These are phyloP conservation scores for Shargacucullia verbasci DNA, from an alignment of 2,888 invertebrate genomes.

Conservation along the genomic window DNA sequence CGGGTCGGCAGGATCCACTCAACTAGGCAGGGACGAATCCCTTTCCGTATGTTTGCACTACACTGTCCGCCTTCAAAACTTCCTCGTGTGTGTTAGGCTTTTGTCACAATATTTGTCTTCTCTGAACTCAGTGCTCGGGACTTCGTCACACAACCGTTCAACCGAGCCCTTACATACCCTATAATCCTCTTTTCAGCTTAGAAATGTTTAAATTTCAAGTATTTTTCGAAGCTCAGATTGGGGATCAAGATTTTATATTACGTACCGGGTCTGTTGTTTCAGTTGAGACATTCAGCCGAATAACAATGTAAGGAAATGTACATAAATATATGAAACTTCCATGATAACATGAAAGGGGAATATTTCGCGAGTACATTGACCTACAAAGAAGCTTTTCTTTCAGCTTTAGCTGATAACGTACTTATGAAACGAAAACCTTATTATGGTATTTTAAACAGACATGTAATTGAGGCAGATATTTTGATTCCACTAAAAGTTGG, in stretches of 20 bases:
- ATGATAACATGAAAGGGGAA: constrained; percentile 16
- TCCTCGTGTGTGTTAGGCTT: constrained; percentile 73
- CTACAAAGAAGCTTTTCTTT: constrained; percentile 21
- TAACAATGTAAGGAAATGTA: constrained; percentile 1
- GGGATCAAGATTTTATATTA: constrained; percentile 33
- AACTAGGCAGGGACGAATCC: constrained; percentile 52
- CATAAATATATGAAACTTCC: neutral
- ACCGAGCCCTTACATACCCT: constrained; percentile 58
- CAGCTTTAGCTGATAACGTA: constrained; percentile 11
- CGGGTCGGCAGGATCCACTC: constrained; percentile 20
- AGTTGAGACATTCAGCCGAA: constrained; percentile 10
- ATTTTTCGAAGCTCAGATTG: constrained; percentile 49
- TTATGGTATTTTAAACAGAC: constrained; percentile 8
- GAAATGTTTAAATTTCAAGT: constrained; percentile 62
- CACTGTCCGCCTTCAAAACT: constrained; percentile 69
- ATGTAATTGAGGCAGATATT: constrained; percentile 14
- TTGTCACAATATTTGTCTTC: constrained; percentile 82
- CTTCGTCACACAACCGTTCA: constrained; percentile 64
- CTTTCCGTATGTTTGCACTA: constrained; percentile 65
- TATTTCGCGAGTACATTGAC: constrained; percentile 7
- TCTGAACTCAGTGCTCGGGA: constrained; percentile 68
- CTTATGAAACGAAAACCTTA: constrained; percentile 9
- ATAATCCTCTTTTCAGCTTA: constrained; percentile 67
- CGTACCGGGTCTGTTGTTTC: constrained; percentile 14
- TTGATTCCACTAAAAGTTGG: constrained; percentile 17